A percentile compares a stretch with the other conserved stretches of the same genome.
Evolutionary conservation across 1,140 invertebrate genomes (phyloP).

Genomic region (Papilio polytes): DNA sequence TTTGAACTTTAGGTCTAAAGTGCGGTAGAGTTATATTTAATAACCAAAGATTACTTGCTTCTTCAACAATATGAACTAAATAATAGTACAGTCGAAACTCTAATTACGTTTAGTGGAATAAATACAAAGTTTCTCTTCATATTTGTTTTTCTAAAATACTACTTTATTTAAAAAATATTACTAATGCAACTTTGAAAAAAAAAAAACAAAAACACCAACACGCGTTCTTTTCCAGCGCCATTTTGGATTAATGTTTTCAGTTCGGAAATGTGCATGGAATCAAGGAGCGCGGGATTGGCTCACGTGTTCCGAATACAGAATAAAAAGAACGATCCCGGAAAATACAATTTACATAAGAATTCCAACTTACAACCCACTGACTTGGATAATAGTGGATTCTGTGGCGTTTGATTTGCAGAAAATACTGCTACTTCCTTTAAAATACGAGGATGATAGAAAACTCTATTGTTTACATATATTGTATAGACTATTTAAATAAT

Average conservation of each 20-base stretch:
- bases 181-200: too few species aligned
- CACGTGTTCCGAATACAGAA: neutral
- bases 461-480: neutral
- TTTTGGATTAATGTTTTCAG: slow-evolving; percentile 27
- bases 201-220: too few species aligned
- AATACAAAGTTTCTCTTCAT: too few species aligned
- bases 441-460: neutral
- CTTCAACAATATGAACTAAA: too few species aligned
- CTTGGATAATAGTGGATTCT: slow-evolving; percentile 27
- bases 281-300: slow-evolving; percentile 7
- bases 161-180: too few species aligned
- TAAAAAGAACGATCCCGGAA: slow-evolving; percentile 1
- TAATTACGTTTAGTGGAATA: too few species aligned
- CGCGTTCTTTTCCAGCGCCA: neutral
- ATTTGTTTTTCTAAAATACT: too few species aligned
- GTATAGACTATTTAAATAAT: neutral
- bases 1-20: neutral
- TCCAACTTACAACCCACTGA: slow-evolving; percentile 11
- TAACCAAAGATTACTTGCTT: neutral
- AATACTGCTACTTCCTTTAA: neutral
- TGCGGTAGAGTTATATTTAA: neutral
- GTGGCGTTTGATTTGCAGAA: neutral
- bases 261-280: slow-evolving; percentile 4
- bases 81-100: too few species aligned
- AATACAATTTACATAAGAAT: slow-evolving; percentile 35